Percentiles rank a stretch among this genome's conserved stretches.
phyloP scores from a whole-genome alignment of 2,797 vertebrate species.

The Chelmon rostratus region DNA sequence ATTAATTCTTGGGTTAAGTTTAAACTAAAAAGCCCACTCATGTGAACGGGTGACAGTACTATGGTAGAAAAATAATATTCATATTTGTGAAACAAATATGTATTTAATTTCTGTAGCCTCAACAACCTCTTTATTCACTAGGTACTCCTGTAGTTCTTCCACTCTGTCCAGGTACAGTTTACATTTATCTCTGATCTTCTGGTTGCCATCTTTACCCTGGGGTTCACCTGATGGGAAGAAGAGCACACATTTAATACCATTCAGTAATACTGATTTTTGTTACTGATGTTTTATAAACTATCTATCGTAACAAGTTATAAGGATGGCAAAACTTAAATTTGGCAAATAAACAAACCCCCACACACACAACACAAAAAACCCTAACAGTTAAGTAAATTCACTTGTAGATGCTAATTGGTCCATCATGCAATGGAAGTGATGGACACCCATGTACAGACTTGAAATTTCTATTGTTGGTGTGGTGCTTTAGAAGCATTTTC shows the following conservation, averaged over 20 bases:
- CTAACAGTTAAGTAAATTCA: neutral
- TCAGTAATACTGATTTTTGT: neutral
- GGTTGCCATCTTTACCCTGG: conserved; percentile 90
- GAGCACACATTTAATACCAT: conserved; percentile 16
- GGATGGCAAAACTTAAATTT: neutral
- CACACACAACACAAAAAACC: neutral
- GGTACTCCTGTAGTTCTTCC: conserved; percentile 83
- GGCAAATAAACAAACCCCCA: neutral
- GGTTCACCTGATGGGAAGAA: conserved; percentile 83
- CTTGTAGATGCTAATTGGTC: neutral
- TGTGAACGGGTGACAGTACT: neutral
- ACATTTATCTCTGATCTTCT: conserved; percentile 88
- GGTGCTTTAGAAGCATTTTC: neutral
- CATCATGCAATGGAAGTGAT: neutral
- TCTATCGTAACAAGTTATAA: neutral
- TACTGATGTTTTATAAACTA: neutral
- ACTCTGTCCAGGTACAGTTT: conserved; percentile 87
- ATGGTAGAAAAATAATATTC: neutral
- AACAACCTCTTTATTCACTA: conserved; percentile 85
- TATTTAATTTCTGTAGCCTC: conserved; percentile 17
- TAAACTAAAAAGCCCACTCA: neutral
- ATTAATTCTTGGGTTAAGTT: neutral
- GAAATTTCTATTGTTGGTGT: conserved; percentile 1
- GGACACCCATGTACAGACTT: neutral
- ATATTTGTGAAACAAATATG: conserved; percentile 1